A percentile compares a stretch with the other conserved stretches of the same genome.
Evolutionary conservation across 2,797 vertebrate species (phyloP).

Genomic region (Phalanger gymnotis): DNA sequence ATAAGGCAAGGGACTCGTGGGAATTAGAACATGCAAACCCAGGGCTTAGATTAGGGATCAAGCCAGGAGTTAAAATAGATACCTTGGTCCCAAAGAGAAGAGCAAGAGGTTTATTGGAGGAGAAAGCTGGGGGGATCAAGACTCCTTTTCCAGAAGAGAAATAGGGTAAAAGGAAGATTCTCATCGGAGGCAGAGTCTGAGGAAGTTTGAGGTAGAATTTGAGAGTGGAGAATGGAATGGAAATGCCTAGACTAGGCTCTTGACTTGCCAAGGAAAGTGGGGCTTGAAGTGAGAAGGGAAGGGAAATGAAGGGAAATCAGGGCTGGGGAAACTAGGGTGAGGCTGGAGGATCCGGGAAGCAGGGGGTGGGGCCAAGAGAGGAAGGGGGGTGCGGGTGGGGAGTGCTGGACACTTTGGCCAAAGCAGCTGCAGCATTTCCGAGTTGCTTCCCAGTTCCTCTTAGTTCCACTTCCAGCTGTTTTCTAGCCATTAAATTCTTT

Average conservation of each 20-base stretch:
- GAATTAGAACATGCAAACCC: not conserved
- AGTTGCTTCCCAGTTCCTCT: slow-evolving; percentile 71
- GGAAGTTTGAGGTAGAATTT: not conserved
- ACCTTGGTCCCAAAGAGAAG: not conserved
- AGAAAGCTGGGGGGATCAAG: not conserved
- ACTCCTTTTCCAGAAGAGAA: not conserved
- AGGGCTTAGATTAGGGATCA: not conserved
- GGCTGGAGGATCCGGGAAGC: slow-evolving; percentile 46
- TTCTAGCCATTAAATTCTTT: slow-evolving; percentile 80
- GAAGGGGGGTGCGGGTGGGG: not conserved
- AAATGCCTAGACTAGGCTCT: not conserved
- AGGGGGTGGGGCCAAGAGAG: slow-evolving; percentile 42
- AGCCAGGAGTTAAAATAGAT: slow-evolving; percentile 3
- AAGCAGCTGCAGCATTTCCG: slow-evolving; percentile 63
- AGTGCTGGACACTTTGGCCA: not conserved
- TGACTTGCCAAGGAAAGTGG: not conserved
- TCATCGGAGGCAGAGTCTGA: not conserved
- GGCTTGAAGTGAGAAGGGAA: not conserved
- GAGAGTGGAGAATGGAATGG: not conserved
- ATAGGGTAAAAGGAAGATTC: not conserved
- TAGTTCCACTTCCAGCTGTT: slow-evolving; percentile 77
- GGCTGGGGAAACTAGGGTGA: not conserved
- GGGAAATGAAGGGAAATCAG: slow-evolving; percentile 25
- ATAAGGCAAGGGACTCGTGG: not conserved
- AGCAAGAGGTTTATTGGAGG: not conserved